A percentile compares a stretch with the other conserved stretches of the same genome.
Evolutionary conservation across 2,113 vertebrate genomes (phyloP).

Genomic region (Bufo bufo): DNA sequence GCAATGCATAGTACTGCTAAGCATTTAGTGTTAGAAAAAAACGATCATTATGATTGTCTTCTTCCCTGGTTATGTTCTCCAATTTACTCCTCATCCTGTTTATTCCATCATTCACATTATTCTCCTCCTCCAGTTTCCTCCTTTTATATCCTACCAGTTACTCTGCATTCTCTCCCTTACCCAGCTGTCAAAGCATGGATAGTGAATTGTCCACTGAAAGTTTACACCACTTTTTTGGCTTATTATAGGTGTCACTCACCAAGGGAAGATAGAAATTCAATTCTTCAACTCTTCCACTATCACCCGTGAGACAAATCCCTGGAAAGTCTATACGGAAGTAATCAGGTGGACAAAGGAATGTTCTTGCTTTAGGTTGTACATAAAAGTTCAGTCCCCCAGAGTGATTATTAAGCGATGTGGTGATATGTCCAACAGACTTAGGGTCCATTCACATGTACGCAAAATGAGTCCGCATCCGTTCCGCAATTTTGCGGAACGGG

Average conservation of each 20-base stretch:
- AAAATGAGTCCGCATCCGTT: no score
- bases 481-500: no score
- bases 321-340: neutral
- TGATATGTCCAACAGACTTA: no score
- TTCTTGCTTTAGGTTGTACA: neutral
- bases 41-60: neutral
- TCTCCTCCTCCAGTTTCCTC: conserved; percentile 45
- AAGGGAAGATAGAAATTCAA: neutral
- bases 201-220: neutral
- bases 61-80: conserved; percentile 26
- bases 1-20: neutral
- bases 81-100: conserved; percentile 46
- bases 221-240: neutral
- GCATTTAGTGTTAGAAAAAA: no score
- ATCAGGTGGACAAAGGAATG: neutral
- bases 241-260: neutral
- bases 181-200: conserved; percentile 4
- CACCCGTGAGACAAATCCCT: neutral
- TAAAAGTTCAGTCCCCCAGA: neutral
- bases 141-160: conserved; percentile 20
- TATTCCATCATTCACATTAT: conserved; percentile 28
- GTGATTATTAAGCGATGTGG: neutral
- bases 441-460: no score
- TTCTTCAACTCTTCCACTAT: neutral
- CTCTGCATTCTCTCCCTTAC: neutral